These are phyloP conservation scores for Ormia ochracea DNA, from an alignment of 2,888 invertebrate species.

Conservation along the genomic window DNA sequence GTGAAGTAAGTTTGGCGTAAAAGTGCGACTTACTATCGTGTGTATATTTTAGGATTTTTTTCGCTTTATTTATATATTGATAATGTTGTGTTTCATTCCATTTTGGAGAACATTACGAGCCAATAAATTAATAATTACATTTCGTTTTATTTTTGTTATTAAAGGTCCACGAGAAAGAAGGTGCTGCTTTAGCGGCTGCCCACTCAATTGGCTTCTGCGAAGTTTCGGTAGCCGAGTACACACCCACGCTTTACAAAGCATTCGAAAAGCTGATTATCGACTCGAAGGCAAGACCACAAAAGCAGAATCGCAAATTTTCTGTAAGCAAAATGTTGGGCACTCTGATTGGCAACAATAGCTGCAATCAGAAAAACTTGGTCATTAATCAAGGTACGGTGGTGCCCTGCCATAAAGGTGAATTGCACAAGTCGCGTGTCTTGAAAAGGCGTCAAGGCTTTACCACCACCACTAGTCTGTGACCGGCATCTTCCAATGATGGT, in stretches of 20 bases:
- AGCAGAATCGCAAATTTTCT: conserved; percentile 83
- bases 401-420: conserved; percentile 80
- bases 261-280: conserved; percentile 84
- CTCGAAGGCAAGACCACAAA: conserved; percentile 80
- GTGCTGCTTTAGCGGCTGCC: conserved; percentile 82
- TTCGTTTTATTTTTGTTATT: conserved; percentile 57
- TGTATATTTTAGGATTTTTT: no score
- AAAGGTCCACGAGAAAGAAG: conserved; percentile 86
- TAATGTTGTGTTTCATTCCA: no score
- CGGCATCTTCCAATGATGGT: conserved; percentile 75
- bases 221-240: conserved; percentile 89
- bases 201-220: conserved; percentile 86
- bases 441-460: conserved; percentile 80
- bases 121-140: no score
- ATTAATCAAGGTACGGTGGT: conserved; percentile 79
- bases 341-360: conserved; percentile 69
- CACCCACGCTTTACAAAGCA: conserved; percentile 84
- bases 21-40: no score
- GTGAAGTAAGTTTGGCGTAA: no score
- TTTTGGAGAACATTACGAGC: no score
- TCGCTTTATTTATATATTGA: no score
- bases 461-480: conserved; percentile 83
- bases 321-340: conserved; percentile 86
- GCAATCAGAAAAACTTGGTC: conserved; percentile 68
- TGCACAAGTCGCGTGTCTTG: conserved; percentile 79